These are phyloP conservation scores for Hassar affinis DNA, from an alignment of 2,113 vertebrate genomes.

Conservation along the genomic window DNA sequence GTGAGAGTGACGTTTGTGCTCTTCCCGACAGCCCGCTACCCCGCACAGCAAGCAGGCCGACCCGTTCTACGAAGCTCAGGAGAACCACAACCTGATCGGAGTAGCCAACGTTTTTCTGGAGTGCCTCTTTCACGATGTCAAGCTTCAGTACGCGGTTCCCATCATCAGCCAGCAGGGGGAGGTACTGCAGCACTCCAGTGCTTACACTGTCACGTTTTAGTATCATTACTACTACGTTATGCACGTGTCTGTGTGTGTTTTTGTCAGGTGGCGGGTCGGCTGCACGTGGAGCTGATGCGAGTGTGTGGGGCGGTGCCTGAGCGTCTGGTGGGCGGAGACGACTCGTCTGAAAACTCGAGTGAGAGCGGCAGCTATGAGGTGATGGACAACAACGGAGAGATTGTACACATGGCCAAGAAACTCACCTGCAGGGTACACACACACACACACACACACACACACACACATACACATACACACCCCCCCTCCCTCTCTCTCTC, in stretches of 20 bases:
- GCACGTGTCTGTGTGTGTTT: conserved; percentile 25
- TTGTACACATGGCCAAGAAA: conserved; percentile 86
- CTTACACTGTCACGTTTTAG: background rate
- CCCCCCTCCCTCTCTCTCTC: too few relatives aligned
- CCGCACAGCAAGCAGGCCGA: conserved; percentile 79
- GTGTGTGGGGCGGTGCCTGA: conserved; percentile 86
- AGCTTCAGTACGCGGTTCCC: conserved; percentile 92
- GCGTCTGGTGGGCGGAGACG: conserved; percentile 82
- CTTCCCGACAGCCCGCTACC: conserved; percentile 72
- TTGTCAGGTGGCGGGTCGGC: conserved; percentile 86
- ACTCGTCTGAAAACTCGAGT: conserved; percentile 96
- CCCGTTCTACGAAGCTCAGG: conserved; percentile 94
- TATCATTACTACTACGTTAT: background rate
- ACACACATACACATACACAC: background rate
- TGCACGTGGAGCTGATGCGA: conserved; percentile 91
- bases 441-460: conserved; percentile 27
- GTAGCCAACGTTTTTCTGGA: conserved; percentile 96
- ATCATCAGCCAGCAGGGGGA: conserved; percentile 99
- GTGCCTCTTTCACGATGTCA: conserved; percentile 93
- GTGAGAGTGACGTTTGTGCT: background rate
- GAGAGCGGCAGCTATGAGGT: conserved; percentile 91
- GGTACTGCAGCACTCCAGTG: conserved; percentile 67
- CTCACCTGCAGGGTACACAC: conserved; percentile 87
- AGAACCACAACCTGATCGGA: conserved; percentile 95
- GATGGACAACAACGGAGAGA: conserved; percentile 85